These are phyloP conservation scores for Spinibarbus caldwelli DNA, from an alignment of 2,797 vertebrate genomes.

Conservation along the genomic window DNA sequence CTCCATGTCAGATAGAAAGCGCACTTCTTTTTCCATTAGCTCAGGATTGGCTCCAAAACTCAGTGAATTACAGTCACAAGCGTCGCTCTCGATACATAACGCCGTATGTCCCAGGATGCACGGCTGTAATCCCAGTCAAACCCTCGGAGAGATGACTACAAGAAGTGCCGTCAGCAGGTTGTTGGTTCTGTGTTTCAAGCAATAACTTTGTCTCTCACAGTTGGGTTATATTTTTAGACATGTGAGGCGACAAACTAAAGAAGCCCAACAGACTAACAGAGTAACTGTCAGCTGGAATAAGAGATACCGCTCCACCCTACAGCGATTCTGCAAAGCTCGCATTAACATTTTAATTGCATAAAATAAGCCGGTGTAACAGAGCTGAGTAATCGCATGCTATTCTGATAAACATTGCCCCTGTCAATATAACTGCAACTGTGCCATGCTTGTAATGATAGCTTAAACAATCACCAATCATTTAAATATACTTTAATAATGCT, in stretches of 20 bases:
- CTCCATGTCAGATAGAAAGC: conserved; percentile 4
- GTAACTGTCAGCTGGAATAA: conserved; percentile 21
- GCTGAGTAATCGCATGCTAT: neutral
- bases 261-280: neutral
- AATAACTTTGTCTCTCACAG: too few species aligned
- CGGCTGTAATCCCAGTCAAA: conserved; percentile 22
- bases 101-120: conserved; percentile 11
- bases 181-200: too few species aligned
- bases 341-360: conserved; percentile 35
- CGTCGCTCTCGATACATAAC: neutral
- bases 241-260: conserved; percentile 21
- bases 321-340: neutral
- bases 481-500: neutral
- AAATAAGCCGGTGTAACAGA: conserved; percentile 3
- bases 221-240: conserved; percentile 27
- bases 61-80: conserved; percentile 2
- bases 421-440: neutral
- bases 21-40: conserved; percentile 19
- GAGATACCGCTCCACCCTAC: neutral
- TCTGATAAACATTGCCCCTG: neutral
- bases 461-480: conserved; percentile 8
- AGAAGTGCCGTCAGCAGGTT: too few species aligned
- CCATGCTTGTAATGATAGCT: neutral
- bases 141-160: neutral
- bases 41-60: conserved; percentile 2